Evolutionary conservation across 1,140 invertebrate genomes (phyloP).

Genomic region (Grapholita molesta): DNA sequence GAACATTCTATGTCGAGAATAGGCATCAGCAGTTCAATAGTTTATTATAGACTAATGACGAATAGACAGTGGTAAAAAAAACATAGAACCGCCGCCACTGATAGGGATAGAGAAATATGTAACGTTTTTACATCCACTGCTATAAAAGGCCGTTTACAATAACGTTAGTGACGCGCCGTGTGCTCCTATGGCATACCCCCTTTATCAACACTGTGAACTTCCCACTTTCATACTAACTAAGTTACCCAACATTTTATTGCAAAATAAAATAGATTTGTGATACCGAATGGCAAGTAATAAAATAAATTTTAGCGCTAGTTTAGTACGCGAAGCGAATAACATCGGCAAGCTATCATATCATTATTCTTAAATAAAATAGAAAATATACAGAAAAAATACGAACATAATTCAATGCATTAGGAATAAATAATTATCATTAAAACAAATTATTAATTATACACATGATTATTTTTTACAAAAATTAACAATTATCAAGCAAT

Average conservation of each 20-base stretch:
- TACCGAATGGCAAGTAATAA: conserved; percentile 11
- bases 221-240: not conserved
- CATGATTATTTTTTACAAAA: conserved; percentile 15
- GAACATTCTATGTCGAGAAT: no score
- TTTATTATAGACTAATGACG: no score
- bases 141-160: no score
- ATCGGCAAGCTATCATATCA: conserved; percentile 16
- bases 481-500: conserved; percentile 9
- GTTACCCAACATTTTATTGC: conserved; percentile 5
- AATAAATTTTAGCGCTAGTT: conserved; percentile 11
- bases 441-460: conserved; percentile 14
- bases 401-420: conserved; percentile 15
- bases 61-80: no score
- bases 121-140: no score
- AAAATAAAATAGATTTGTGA: conserved; percentile 12
- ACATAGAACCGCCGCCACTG: no score
- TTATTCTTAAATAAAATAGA: conserved; percentile 8
- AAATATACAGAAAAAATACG: conserved; percentile 18
- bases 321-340: conserved; percentile 11
- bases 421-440: conserved; percentile 19
- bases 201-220: not conserved
- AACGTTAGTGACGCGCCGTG: no score
- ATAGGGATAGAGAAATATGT: no score
- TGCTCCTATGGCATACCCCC: not conserved
- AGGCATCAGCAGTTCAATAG: no score